Evolutionary conservation across 2,113 vertebrate species (phyloP), one percentile per base, ranked within the genome.

Genomic region (Arvicanthis niloticus): DNA sequence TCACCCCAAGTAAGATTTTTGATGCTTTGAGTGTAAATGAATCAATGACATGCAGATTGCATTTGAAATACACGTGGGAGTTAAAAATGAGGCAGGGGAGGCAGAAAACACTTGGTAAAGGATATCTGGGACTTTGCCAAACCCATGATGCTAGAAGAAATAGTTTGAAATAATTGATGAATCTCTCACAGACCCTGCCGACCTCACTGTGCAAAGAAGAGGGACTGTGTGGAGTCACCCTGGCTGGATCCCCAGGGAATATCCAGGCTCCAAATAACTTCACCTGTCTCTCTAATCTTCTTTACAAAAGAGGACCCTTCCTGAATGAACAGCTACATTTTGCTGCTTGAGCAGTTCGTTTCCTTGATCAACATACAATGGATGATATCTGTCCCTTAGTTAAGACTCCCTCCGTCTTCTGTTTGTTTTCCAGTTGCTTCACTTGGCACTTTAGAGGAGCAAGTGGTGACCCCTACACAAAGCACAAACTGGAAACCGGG

Each of bases 1-100:
- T 97, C 96, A 95, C 95, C 97, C 94, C 94, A 98, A 98, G 68
- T 95, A 96, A 76, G 84, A 85, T 97, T 97, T 97, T 95, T 97
- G 97, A 96, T 96, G 97, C 96, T 96, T 98, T 97, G 95, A 98
- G 97, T 97, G 89, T 97, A 97, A 98, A 98, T 98, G 98, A 96
- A 96, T 96, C 97, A 98, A 96, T 95, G 93, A 92, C 96, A 97
- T 95, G 96, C 24, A 92, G 97, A 93, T 90, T 95, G 80, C 93
- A 96, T 97, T 98, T 97, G 96, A 97, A 97, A 97, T 97, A 97
- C 97, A 97, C 96, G 95, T 94, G 97, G 95, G 96, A 96, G 95
- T 98, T 90, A 73, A 91, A 98, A 95, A 85, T 85, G 96, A 98
- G 94, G 96, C 94, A 31, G 56, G 40, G 42, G 51, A 0, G 1